Evolutionary conservation across 1,140 invertebrate species (phyloP).

Genomic region (Tribolium castaneum): DNA sequence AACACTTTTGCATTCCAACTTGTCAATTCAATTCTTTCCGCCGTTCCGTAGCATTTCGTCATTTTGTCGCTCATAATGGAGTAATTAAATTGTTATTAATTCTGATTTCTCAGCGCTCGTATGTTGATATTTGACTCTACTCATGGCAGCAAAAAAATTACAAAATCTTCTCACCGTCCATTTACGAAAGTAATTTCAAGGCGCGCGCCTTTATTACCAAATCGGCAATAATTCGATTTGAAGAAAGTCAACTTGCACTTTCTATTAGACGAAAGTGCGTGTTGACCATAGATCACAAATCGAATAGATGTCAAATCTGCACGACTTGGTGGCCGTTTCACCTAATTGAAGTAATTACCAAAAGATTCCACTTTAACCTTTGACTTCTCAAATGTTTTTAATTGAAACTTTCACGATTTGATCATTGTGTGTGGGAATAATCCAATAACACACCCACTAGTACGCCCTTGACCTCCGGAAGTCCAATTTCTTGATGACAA

Average conservation of each 20-base stretch:
- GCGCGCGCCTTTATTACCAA: neutral
- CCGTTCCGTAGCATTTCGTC: neutral
- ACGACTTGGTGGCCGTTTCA: neutral
- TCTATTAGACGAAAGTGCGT: slow-evolving; percentile 1
- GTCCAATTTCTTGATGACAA: neutral
- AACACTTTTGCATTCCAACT: neutral
- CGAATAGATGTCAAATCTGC: neutral
- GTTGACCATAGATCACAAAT: neutral
- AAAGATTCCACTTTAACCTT: too few relatives aligned
- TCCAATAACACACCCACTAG: too few relatives aligned
- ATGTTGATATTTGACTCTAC: neutral
- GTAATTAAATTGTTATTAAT: slow-evolving; percentile 35
- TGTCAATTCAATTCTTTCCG: slow-evolving; percentile 16
- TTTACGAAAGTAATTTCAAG: slow-evolving; percentile 19
- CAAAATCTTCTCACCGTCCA: slow-evolving; percentile 15
- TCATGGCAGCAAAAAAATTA: slow-evolving; percentile 4
- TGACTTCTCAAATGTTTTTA: too few relatives aligned
- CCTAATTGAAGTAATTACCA: neutral
- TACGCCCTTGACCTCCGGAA: too few relatives aligned
- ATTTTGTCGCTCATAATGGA: slow-evolving; percentile 11
- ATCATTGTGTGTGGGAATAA: too few relatives aligned
- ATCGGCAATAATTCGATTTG: neutral
- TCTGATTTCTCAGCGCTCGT: slow-evolving; percentile 1
- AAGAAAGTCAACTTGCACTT: slow-evolving; percentile 5
- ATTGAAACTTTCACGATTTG: too few relatives aligned